These are phyloP conservation scores for Eulemur coronatus DNA, from an alignment of 2,797 vertebrate species.

Conservation along the genomic window DNA sequence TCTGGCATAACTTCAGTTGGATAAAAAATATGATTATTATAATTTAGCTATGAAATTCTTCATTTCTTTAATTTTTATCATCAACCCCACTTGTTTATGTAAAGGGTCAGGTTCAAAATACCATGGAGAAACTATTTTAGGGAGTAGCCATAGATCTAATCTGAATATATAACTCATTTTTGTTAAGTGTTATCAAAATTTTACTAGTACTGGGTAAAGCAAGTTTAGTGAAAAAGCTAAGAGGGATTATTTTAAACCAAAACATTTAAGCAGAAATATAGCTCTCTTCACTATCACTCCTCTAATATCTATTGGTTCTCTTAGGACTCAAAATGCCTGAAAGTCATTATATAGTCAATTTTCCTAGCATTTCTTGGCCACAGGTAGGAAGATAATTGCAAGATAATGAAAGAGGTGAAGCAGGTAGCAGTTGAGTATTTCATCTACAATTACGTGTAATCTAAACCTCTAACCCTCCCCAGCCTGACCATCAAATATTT, in stretches of 20 bases:
- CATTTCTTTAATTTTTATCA: neutral
- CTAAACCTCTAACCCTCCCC: neutral
- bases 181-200: neutral
- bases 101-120: neutral
- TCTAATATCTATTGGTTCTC: neutral
- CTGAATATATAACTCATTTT: neutral
- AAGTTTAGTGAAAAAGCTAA: constrained; percentile 27
- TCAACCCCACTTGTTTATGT: neutral
- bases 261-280: neutral
- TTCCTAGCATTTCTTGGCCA: neutral
- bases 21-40: neutral
- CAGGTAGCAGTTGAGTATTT: neutral
- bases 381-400: neutral
- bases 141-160: neutral
- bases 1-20: neutral
- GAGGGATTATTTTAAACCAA: neutral
- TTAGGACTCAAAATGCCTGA: neutral
- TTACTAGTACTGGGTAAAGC: neutral
- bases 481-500: neutral
- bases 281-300: neutral
- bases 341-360: neutral
- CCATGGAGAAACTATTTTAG: neutral
- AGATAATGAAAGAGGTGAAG: neutral
- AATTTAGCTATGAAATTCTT: neutral
- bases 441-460: neutral